phyloP scores from a whole-genome alignment of 2,797 vertebrate species.

The Perodicticus potto region DNA sequence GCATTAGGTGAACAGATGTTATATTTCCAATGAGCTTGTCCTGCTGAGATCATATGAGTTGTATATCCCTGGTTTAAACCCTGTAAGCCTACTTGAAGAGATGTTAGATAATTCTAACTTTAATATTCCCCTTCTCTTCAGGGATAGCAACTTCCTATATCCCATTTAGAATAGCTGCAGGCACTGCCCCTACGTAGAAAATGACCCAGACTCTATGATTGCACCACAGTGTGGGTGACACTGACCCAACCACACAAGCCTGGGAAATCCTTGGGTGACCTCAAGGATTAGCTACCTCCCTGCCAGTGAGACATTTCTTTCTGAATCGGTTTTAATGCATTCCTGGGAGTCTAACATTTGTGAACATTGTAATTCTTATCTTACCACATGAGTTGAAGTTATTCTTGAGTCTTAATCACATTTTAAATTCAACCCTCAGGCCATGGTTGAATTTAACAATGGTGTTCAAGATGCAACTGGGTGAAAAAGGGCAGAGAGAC shows the following conservation, averaged over 20 bases:
- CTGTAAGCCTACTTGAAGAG: not conserved
- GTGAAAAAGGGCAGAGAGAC: not conserved
- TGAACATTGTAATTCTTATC: slow-evolving; percentile 31
- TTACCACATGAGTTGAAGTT: not conserved
- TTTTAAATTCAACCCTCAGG: slow-evolving; percentile 38
- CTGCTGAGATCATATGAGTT: slow-evolving; percentile 63
- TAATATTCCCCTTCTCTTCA: not conserved
- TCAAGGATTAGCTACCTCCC: not conserved
- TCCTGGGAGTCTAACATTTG: slow-evolving; percentile 29
- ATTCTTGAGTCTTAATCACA: slow-evolving; percentile 52
- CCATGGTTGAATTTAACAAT: slow-evolving; percentile 6
- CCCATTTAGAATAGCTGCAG: not conserved
- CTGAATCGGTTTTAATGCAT: slow-evolving; percentile 31
- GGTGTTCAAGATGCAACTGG: not conserved
- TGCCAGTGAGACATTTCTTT: slow-evolving; percentile 25
- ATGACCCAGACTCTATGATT: not conserved
- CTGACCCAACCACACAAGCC: not conserved
- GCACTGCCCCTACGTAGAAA: not conserved
- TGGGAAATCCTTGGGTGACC: not conserved
- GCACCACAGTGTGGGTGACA: not conserved
- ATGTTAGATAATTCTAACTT: slow-evolving; percentile 39
- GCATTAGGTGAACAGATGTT: slow-evolving; percentile 71
- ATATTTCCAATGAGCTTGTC: slow-evolving; percentile 59
- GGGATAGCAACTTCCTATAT: not conserved
- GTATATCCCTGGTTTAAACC: slow-evolving; percentile 17